Base-by-base conservation (phyloP, 2,113 vertebrate species). In the Macrotis lagotis region DNA sequence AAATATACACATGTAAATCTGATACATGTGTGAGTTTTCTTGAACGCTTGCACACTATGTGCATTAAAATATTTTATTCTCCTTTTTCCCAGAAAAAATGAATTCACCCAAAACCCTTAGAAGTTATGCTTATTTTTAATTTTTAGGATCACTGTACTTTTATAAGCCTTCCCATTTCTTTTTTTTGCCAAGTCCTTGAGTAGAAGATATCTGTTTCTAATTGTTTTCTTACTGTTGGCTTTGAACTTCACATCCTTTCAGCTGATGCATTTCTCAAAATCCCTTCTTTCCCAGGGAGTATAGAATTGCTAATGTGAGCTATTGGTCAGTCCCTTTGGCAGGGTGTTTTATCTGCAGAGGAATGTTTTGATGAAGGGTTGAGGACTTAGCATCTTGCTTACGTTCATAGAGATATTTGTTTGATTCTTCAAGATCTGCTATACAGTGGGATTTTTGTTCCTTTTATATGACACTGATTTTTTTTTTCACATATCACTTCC, bases 161-260 rank as follows among this genome's bases (percentile, higher is more conserved):
- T 95, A 94, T 95, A 98, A 96, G 94, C 31, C 37, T 94, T 97
- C 92, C 94, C 94, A 50, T 97, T 94, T 96, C 96, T 94, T 59
- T 88, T 95, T 94, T 97, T 98, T 92, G 95, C 96, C 88, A 52
- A 98, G 96, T 95, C 94, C 94, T 95, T 93, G 96, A 97, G 93
- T 47, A 94, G 90, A 53, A 96, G 51, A 96, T 97, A 95, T 98
- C 97, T 98, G 98, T 98, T 98, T 98, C 96, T 98, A 98, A 98
- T 98, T 97, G 97, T 98, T 98, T 98, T 98, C 96, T 97, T 98
- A 98, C 96, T 97, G 97, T 97, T 98, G 97, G 96, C 96, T 98
- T 98, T 98, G 97, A 98, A 98, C 97, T 98, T 98, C 96, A 97
- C 96, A 96, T 53, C 88, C 96, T 98, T 96, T 97, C 94, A 98